phyloP scores from a whole-genome alignment of 2,888 invertebrate species.

The Dusona sp. region DNA sequence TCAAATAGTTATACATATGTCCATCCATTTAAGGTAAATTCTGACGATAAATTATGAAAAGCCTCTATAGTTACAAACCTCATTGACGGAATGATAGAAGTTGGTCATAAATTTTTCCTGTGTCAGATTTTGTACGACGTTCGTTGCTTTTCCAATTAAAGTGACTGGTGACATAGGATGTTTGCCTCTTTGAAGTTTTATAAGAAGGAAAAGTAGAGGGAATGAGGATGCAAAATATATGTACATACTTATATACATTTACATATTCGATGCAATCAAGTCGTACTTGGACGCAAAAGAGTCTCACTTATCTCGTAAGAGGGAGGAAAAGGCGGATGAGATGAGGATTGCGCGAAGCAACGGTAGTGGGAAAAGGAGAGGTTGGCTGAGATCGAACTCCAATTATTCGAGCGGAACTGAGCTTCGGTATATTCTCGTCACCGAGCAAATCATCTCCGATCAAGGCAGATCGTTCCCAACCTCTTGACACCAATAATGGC shows the following conservation, averaged over 20 bases:
- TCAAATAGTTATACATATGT: too few relatives aligned
- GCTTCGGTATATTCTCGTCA: slow-evolving; percentile 79
- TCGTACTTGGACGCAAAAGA: slow-evolving; percentile 30
- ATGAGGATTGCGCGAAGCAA: background rate
- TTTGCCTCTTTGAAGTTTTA: slow-evolving; percentile 3
- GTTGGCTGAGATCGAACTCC: slow-evolving; percentile 76
- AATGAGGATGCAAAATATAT: slow-evolving; percentile 1
- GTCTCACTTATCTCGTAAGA: slow-evolving; percentile 55
- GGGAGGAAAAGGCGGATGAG: slow-evolving; percentile 20
- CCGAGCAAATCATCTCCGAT: slow-evolving; percentile 68
- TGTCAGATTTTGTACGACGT: background rate
- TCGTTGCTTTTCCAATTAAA: slow-evolving; percentile 3
- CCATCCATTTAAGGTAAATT: too few relatives aligned
- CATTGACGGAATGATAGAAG: background rate
- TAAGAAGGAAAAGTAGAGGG: background rate
- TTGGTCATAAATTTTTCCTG: background rate
- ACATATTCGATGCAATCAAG: slow-evolving; percentile 52
- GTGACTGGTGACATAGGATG: background rate
- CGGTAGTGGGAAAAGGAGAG: slow-evolving; percentile 34
- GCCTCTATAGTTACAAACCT: background rate
- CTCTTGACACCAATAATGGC: slow-evolving; percentile 71
- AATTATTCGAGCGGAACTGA: slow-evolving; percentile 75
- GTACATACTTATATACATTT: slow-evolving; percentile 46
- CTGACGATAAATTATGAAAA: too few relatives aligned
- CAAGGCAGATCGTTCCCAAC: slow-evolving; percentile 47